phyloP scores from a whole-genome alignment of 2,888 invertebrate genomes.

The Muscina levida region DNA sequence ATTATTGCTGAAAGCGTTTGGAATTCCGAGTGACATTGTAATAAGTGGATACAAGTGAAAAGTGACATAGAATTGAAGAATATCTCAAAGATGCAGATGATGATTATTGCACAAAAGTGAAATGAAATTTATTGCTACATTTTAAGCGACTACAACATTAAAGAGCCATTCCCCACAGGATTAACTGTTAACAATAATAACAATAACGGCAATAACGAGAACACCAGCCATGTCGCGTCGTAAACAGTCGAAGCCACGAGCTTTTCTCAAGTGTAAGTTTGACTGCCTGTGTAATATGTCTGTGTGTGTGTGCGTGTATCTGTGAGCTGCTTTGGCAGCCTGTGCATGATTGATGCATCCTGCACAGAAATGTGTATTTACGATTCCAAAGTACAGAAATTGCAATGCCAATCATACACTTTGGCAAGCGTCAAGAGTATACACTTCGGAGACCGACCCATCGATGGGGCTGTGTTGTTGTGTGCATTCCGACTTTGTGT shows the following conservation, averaged over 20 bases:
- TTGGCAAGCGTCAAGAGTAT: conserved; percentile 66
- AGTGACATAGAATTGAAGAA: neutral
- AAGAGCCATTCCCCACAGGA: conserved; percentile 43
- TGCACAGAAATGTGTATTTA: conserved; percentile 16
- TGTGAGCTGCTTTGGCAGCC: conserved; percentile 6
- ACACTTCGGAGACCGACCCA: conserved; percentile 65
- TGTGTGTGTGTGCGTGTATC: neutral
- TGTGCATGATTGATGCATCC: conserved; percentile 54
- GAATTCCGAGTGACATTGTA: neutral
- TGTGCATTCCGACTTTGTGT: conserved; percentile 64
- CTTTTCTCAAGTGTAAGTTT: conserved; percentile 81
- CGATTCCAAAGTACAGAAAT: conserved; percentile 50
- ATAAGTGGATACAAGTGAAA: neutral
- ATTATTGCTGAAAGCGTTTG: conserved; percentile 25
- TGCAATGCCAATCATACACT: conserved; percentile 67
- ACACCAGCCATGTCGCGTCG: conserved; percentile 83
- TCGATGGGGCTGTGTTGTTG: conserved; percentile 52
- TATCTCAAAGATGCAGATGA: neutral
- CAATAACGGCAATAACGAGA: conserved; percentile 3
- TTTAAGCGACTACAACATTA: conserved; percentile 23
- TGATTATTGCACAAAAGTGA: neutral
- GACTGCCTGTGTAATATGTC: neutral
- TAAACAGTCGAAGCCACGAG: conserved; percentile 87
- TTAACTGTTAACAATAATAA: conserved; percentile 36
- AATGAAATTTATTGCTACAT: neutral